Evolutionary conservation across 2,113 vertebrate species (phyloP), one percentile per base, ranked within the genome.

Genomic region (Aphyosemion australe): DNA sequence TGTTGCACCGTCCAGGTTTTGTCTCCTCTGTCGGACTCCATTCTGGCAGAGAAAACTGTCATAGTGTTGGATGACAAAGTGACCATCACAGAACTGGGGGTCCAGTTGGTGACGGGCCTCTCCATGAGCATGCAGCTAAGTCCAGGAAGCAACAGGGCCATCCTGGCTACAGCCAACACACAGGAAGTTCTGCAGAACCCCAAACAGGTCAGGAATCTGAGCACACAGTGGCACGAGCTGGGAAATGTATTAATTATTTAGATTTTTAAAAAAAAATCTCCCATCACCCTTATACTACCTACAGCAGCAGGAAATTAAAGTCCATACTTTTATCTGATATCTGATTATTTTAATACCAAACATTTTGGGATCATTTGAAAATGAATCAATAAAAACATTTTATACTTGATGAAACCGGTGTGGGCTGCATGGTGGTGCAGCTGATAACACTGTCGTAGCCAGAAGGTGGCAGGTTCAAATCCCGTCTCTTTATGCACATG

Each of bases 21-120:
- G 74, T 98, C 96, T 65, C 96, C 96, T 3, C 78, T 99, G 55
- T 99, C 96, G 0, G 96, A 98, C 91, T 96, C 97, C 41, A 98
- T 99, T 90, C 90, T 99, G 91, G 97, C 96, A 1, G 97, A 99
- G 92, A 97, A 95, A 89, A 96, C 96, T 0, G 90, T 99, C 68
- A 96, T 93, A 0, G 97, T 99, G 78, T 75, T 95, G 47, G 97
- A 99, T 37, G 97, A 99, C 83, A 97, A 96, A 78, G 97, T 99
- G 82, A 94, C 95, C 12, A 94, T 99, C 87, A 94, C 95, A 5
- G 96, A 96, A 75, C 85, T 99, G 21, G 95, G 95, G 6, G 87
- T 99, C 52, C 97, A 99, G 90, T 82, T 99, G 63, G 96, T 99
- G 77, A 94, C 95, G 0, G 96, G 95, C 15, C 93, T 99, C 15